Conservation (phyloP, 2,113 vertebrate genomes). For the Varanus komodoensis region DNA sequence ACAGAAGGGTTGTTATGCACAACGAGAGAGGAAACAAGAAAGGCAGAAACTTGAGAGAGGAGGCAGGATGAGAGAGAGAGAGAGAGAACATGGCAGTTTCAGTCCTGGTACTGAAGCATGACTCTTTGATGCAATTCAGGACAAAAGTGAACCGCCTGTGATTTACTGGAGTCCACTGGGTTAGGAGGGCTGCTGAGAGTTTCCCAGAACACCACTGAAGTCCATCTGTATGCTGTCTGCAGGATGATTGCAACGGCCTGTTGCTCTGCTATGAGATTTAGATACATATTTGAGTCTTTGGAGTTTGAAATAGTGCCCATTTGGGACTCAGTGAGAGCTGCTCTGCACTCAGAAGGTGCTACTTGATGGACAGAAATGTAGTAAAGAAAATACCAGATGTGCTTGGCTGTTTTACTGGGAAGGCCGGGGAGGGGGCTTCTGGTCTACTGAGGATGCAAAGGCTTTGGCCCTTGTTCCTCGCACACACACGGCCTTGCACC, state of each 20-base stretch:
- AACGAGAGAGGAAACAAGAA: neutral
- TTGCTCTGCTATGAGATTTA: slow-evolving; percentile 20
- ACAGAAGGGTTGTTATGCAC: neutral
- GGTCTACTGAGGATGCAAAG: neutral
- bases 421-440: too few relatives aligned
- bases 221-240: slow-evolving; percentile 6
- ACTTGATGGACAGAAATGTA: neutral
- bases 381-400: slow-evolving; percentile 7
- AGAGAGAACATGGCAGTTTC: slow-evolving; percentile 31
- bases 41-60: slow-evolving; percentile 21
- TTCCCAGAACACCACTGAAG: slow-evolving; percentile 1
- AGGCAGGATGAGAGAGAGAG: too few relatives aligned
- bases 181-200: slow-evolving; percentile 31
- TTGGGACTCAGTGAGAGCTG: slow-evolving; percentile 13
- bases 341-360: neutral
- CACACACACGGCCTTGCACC: neutral
- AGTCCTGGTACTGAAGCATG: slow-evolving; percentile 36
- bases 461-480: neutral
- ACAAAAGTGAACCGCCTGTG: slow-evolving; percentile 49
- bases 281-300: slow-evolving; percentile 37
- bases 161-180: slow-evolving; percentile 55
- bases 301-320: slow-evolving; percentile 11
- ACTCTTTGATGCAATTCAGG: slow-evolving; percentile 50
- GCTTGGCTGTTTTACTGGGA: neutral
- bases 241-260: neutral